Percentiles rank a stretch among this genome's conserved stretches.
Conservation (phyloP, 2,888 invertebrate species). For the Hydroisotoma schaefferi region DNA sequence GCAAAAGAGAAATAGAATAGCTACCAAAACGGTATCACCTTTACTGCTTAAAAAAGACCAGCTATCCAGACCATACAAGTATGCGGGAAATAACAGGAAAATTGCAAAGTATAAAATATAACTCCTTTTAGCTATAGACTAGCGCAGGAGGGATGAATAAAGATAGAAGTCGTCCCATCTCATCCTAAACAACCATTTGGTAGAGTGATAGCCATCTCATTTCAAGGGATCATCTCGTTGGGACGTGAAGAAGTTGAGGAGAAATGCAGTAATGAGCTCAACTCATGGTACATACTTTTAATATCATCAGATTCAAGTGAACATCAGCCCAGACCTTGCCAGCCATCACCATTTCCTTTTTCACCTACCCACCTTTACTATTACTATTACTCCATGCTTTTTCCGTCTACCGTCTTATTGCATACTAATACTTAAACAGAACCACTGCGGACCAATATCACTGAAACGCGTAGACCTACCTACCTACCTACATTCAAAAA, state of each 20-base stretch:
- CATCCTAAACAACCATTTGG: neutral
- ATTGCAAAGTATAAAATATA: too few relatives aligned
- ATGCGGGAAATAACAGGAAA: too few relatives aligned
- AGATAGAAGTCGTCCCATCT: neutral
- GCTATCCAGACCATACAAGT: too few relatives aligned
- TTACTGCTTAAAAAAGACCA: too few relatives aligned
- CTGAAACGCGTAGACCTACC: neutral
- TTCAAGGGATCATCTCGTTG: neutral
- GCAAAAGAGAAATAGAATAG: too few relatives aligned
- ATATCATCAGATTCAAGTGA: constrained; percentile 1
- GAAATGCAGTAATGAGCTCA: constrained; percentile 2
- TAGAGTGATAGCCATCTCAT: constrained; percentile 3
- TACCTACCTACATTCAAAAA: neutral
- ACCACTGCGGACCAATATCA: neutral
- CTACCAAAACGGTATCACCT: too few relatives aligned
- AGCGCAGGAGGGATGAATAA: neutral
- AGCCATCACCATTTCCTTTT: too few relatives aligned
- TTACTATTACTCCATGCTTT: neutral
- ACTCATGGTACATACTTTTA: neutral
- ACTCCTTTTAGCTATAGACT: too few relatives aligned
- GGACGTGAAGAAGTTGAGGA: neutral
- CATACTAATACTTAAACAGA: neutral
- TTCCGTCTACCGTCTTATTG: neutral
- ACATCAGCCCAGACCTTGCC: neutral
- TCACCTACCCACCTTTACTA: neutral